A percentile compares a stretch with the other conserved stretches of the same genome.
phyloP scores from a whole-genome alignment of 2,888 invertebrate genomes.

The Drosophila barbarae region DNA sequence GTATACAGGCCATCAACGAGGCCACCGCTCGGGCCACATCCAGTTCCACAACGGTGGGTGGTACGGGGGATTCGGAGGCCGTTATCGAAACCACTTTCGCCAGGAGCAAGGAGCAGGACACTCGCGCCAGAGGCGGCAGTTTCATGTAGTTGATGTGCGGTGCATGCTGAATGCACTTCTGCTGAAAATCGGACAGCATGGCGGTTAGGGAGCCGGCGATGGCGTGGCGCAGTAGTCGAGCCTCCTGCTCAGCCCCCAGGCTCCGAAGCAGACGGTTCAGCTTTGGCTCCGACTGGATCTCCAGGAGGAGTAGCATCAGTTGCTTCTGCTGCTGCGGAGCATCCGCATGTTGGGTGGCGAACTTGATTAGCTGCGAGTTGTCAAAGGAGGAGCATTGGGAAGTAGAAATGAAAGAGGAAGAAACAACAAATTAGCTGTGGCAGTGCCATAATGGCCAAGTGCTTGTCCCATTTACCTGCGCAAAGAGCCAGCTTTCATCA shows the following conservation, averaged over 20 bases:
- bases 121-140: slow-evolving; percentile 77
- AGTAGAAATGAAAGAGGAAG: background rate
- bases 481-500: slow-evolving; percentile 79
- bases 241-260: slow-evolving; percentile 62
- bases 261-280: slow-evolving; percentile 80
- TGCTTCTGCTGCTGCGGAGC: slow-evolving; percentile 74
- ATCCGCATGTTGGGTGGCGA: slow-evolving; percentile 70
- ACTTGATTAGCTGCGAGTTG: slow-evolving; percentile 75
- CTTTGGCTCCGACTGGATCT: slow-evolving; percentile 79
- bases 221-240: slow-evolving; percentile 81
- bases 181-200: slow-evolving; percentile 80
- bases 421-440: slow-evolving; percentile 50
- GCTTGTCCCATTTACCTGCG: slow-evolving; percentile 73
- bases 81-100: slow-evolving; percentile 57
- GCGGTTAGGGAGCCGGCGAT: slow-evolving; percentile 81
- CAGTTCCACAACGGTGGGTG: slow-evolving; percentile 40
- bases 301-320: slow-evolving; percentile 75
- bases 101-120: slow-evolving; percentile 74
- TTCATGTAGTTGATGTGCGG: slow-evolving; percentile 80
- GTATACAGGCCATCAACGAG: slow-evolving; percentile 72
- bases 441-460: slow-evolving; percentile 42
- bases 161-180: slow-evolving; percentile 79
- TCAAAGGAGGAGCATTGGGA: slow-evolving; percentile 5
- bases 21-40: slow-evolving; percentile 65
- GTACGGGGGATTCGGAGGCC: slow-evolving; percentile 2